Evolutionary conservation across 2,797 vertebrate species (phyloP).

Genomic region (Sphenodon punctatus): DNA sequence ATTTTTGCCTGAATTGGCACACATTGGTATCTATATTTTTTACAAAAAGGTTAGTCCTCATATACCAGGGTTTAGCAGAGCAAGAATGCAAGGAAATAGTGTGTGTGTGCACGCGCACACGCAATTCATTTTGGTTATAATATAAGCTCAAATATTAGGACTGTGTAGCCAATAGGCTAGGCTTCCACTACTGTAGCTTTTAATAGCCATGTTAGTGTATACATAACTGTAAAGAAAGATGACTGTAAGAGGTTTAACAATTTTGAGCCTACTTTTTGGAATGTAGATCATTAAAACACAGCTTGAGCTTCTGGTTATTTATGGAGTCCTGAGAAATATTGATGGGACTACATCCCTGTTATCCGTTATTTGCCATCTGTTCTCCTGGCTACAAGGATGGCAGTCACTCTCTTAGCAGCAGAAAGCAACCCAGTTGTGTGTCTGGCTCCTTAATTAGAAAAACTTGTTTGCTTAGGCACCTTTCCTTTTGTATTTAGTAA

Average conservation of each 20-base stretch:
- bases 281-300: constrained; percentile 39
- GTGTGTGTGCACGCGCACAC: fast-evolving
- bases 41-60: neutral
- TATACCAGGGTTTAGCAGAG: fast-evolving
- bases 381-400: constrained; percentile 4
- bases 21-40: neutral
- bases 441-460: neutral
- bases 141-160: neutral
- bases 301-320: constrained; percentile 56
- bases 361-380: constrained; percentile 62
- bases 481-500: too few relatives aligned
- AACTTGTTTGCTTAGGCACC: neutral
- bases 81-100: neutral
- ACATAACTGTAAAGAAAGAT: neutral
- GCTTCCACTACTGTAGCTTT: neutral
- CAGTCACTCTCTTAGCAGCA: neutral
- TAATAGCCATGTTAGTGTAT: too few relatives aligned
- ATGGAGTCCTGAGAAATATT: constrained; percentile 48
- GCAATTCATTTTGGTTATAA: neutral
- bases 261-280: constrained; percentile 22
- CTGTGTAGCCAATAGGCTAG: neutral
- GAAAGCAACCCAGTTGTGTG: neutral
- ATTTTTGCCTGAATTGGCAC: neutral
- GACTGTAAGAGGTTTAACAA: neutral
- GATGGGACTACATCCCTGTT: constrained; percentile 40